Evolutionary conservation across 2,888 invertebrate genomes (phyloP).

Genomic region (Schizotus pectinicornis): DNA sequence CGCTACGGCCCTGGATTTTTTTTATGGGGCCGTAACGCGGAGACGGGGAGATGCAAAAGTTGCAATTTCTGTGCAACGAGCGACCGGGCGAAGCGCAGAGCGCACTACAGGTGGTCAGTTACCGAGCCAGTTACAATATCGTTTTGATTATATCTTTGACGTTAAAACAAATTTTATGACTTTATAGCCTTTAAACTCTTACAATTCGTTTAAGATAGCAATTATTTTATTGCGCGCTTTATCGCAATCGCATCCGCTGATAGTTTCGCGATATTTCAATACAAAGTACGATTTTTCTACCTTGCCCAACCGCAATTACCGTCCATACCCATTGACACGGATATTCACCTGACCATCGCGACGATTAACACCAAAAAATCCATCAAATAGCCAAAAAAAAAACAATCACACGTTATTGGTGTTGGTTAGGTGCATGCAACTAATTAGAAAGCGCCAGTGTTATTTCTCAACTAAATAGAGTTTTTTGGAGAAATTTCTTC

Average conservation of each 20-base stretch:
- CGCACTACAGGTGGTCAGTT: constrained; percentile 43
- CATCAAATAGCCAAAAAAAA: too few relatives aligned
- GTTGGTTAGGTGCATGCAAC: too few relatives aligned
- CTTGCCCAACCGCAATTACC: neutral
- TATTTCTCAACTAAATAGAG: too few relatives aligned
- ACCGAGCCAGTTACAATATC: constrained; percentile 40
- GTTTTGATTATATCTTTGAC: constrained; percentile 39
- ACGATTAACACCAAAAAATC: too few relatives aligned
- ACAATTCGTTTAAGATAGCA: constrained; percentile 29
- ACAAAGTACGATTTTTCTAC: neutral
- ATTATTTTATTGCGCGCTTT: constrained; percentile 31
- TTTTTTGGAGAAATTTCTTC: too few relatives aligned
- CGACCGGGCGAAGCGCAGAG: constrained; percentile 1
- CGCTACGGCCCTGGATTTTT: neutral
- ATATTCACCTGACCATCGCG: constrained; percentile 7
- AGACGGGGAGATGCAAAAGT: neutral
- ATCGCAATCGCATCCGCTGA: constrained; percentile 7
- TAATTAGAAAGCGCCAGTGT: too few relatives aligned
- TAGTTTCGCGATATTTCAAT: constrained; percentile 10
- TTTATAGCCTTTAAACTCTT: constrained; percentile 33
- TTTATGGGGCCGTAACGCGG: constrained; percentile 1
- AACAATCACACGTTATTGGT: too few relatives aligned
- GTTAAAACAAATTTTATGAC: constrained; percentile 36
- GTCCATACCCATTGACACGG: constrained; percentile 9
- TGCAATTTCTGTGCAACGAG: constrained; percentile 12